A percentile compares a stretch with the other conserved stretches of the same genome.
These are phyloP conservation scores for Perca flavescens DNA, from an alignment of 2,113 vertebrate genomes.

Conservation along the genomic window DNA sequence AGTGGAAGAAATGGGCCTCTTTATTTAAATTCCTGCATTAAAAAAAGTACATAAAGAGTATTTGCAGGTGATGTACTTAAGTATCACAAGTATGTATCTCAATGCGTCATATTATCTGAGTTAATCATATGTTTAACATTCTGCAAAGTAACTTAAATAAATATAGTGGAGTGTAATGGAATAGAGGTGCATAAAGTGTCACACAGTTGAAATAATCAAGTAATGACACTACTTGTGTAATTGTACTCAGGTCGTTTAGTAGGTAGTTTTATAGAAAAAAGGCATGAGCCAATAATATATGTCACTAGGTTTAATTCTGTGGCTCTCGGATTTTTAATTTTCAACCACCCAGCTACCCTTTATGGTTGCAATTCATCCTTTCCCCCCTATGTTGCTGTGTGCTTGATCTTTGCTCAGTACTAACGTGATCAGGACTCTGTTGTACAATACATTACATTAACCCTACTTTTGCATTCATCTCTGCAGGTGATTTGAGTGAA, in stretches of 20 bases:
- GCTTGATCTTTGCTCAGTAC: neutral
- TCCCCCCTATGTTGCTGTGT: neutral
- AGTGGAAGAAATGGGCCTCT: neutral
- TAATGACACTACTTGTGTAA: neutral
- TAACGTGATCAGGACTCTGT: neutral
- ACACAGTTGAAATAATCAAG: too few relatives aligned
- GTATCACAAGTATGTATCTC: neutral
- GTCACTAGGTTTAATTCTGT: neutral
- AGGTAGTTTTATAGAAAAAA: neutral
- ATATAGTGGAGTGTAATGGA: too few relatives aligned
- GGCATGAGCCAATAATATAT: neutral
- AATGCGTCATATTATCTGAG: neutral
- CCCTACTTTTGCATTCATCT: neutral
- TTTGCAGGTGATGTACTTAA: neutral
- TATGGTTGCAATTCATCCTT: neutral
- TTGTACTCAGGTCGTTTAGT: neutral
- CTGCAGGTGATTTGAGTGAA: conserved; percentile 87
- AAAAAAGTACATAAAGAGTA: neutral
- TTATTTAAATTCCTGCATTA: neutral
- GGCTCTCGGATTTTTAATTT: neutral
- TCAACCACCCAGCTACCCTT: neutral
- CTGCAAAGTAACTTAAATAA: too few relatives aligned
- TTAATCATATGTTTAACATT: too few relatives aligned
- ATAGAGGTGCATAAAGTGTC: too few relatives aligned
- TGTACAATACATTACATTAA: neutral